Conservation (phyloP, 2,888 invertebrate genomes). For the Rhyacophila evoluta region DNA sequence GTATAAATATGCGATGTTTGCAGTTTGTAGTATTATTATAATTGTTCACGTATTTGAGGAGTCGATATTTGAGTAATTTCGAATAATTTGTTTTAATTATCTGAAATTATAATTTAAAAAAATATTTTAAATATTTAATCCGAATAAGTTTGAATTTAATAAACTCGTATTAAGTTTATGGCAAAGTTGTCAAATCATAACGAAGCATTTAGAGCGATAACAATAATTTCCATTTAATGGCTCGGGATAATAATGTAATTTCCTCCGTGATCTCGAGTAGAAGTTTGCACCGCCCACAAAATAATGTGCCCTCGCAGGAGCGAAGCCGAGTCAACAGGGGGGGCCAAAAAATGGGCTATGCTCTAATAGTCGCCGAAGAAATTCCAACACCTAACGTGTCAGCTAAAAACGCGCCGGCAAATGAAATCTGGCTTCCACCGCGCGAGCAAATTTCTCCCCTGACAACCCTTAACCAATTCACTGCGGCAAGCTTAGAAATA, state of each 20-base stretch:
- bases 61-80: too few relatives aligned
- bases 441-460: conserved; percentile 19
- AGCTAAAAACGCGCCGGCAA: conserved; percentile 39
- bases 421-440: conserved; percentile 41
- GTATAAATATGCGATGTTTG: too few relatives aligned
- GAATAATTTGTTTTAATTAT: too few relatives aligned
- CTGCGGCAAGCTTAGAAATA: too few relatives aligned
- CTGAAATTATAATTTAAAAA: too few relatives aligned
- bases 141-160: too few relatives aligned
- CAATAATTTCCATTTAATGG: neutral
- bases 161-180: neutral
- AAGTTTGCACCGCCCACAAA: conserved; percentile 7
- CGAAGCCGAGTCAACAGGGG: neutral
- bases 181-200: neutral
- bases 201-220: neutral
- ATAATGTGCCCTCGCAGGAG: neutral
- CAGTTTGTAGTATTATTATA: too few relatives aligned
- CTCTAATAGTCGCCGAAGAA: conserved; percentile 33
- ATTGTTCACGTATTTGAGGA: too few relatives aligned
- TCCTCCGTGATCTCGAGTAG: conserved; percentile 2
- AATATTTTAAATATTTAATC: too few relatives aligned
- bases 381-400: conserved; percentile 53
- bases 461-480: neutral
- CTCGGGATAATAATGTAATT: neutral
- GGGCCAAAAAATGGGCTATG: conserved; percentile 23